phyloP scores from a whole-genome alignment of 2,888 invertebrate genomes.

The Melinaea menophilus region DNA sequence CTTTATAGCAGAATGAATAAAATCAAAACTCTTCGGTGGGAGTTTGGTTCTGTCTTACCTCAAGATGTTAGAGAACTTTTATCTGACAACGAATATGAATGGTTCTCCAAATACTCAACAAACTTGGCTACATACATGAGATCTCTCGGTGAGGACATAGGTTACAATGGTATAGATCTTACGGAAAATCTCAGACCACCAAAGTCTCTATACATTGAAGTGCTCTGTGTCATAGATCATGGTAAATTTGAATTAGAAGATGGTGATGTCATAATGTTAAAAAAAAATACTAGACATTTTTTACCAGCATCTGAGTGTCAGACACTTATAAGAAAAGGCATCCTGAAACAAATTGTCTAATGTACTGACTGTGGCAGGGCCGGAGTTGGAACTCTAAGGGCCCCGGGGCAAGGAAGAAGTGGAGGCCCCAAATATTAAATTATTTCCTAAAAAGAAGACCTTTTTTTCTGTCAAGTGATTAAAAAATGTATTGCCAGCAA shows the following conservation, averaged over 20 bases:
- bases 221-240: constrained; percentile 92
- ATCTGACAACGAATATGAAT: constrained; percentile 88
- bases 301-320: constrained; percentile 93
- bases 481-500: too few relatives aligned
- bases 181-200: constrained; percentile 93
- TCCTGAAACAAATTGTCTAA: constrained; percentile 85
- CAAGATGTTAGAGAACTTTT: constrained; percentile 88
- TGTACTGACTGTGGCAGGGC: neutral
- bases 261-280: constrained; percentile 92
- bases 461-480: too few relatives aligned
- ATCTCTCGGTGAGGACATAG: constrained; percentile 86
- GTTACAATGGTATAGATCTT: constrained; percentile 87
- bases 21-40: constrained; percentile 94
- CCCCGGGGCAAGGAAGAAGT: too few relatives aligned
- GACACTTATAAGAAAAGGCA: constrained; percentile 91
- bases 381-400: too few relatives aligned
- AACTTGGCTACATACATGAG: constrained; percentile 93
- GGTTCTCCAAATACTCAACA: constrained; percentile 93
- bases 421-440: too few relatives aligned
- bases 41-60: constrained; percentile 95
- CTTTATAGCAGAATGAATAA: constrained; percentile 88
- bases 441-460: too few relatives aligned
- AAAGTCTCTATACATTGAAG: constrained; percentile 94
- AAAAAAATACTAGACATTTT: constrained; percentile 94
- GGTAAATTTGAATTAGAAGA: constrained; percentile 96